Percentiles rank a stretch among this genome's conserved stretches.
phyloP scores from a whole-genome alignment of 2,888 invertebrate species.

The Pemphredon lugubris region DNA sequence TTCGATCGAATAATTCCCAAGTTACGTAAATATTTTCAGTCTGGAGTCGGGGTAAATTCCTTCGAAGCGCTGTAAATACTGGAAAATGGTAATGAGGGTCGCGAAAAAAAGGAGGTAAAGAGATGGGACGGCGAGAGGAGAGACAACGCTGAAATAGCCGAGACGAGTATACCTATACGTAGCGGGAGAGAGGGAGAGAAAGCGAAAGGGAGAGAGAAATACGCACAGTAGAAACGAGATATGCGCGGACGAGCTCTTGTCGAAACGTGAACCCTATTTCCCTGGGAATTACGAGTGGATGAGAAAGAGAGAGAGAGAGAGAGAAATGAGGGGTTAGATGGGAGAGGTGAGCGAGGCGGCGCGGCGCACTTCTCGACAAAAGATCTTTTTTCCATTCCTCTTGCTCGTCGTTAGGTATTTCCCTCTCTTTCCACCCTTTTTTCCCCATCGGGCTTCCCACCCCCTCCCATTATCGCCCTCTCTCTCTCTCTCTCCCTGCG shows the following conservation, averaged over 20 bases:
- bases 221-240: conserved; percentile 41
- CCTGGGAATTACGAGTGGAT: conserved; percentile 59
- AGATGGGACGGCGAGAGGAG: not conserved
- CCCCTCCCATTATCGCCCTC: not conserved
- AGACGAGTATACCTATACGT: not conserved
- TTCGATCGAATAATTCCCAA: too few species aligned
- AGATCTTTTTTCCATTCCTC: conserved; percentile 59
- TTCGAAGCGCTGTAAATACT: not conserved
- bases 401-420: conserved; percentile 46
- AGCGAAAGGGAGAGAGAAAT: too few species aligned
- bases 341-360: conserved; percentile 33
- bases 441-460: conserved; percentile 10
- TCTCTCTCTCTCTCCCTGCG: conserved; percentile 12
- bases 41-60: too few species aligned
- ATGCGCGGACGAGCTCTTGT: conserved; percentile 49
- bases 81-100: not conserved
- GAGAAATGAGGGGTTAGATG: not conserved
- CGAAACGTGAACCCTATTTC: conserved; percentile 63
- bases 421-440: conserved; percentile 30
- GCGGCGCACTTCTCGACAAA: conserved; percentile 64
- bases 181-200: too few species aligned
- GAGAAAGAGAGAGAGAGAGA: conserved; percentile 5
- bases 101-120: not conserved
- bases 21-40: too few species aligned
- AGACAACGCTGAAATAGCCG: not conserved